Evolutionary conservation across 2,113 vertebrate species (phyloP).

Genomic region (Nematolebias whitei): DNA sequence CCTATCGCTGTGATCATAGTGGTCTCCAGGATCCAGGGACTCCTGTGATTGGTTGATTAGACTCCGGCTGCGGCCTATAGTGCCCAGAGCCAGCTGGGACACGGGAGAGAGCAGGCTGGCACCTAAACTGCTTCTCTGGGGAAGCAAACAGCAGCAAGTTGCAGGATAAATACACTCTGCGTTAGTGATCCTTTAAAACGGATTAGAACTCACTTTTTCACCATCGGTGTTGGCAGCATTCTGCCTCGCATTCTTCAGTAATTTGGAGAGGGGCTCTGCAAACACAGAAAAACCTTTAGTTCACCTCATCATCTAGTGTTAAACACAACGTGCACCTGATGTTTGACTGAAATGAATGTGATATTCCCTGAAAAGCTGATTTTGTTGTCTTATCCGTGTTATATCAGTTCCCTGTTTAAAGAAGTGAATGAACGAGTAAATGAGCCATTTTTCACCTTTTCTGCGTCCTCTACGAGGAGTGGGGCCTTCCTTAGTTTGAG

Average conservation of each 20-base stretch:
- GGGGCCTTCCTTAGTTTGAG: slow-evolving; percentile 84
- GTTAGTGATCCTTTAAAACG: not conserved
- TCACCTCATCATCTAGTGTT: not conserved
- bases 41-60: slow-evolving; percentile 83
- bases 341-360: not conserved
- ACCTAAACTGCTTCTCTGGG: slow-evolving; percentile 80
- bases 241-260: slow-evolving; percentile 89
- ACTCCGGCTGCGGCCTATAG: slow-evolving; percentile 81
- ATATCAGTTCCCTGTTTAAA: no score
- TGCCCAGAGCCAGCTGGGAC: slow-evolving; percentile 80
- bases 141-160: slow-evolving; percentile 16
- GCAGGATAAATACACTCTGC: not conserved
- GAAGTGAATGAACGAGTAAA: not conserved
- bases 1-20: slow-evolving; percentile 81
- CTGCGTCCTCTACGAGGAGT: slow-evolving; percentile 86
- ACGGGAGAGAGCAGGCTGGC: slow-evolving; percentile 80
- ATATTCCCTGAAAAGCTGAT: no score
- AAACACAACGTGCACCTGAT: no score
- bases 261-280: slow-evolving; percentile 91
- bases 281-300: slow-evolving; percentile 18
- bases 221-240: slow-evolving; percentile 85
- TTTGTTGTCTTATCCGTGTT: no score
- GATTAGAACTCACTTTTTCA: slow-evolving; percentile 88
- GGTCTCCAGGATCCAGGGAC: slow-evolving; percentile 79
- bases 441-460: slow-evolving; percentile 82